Evolutionary conservation across 2,113 vertebrate genomes (phyloP).

Genomic region (Baryphthengus martii): DNA sequence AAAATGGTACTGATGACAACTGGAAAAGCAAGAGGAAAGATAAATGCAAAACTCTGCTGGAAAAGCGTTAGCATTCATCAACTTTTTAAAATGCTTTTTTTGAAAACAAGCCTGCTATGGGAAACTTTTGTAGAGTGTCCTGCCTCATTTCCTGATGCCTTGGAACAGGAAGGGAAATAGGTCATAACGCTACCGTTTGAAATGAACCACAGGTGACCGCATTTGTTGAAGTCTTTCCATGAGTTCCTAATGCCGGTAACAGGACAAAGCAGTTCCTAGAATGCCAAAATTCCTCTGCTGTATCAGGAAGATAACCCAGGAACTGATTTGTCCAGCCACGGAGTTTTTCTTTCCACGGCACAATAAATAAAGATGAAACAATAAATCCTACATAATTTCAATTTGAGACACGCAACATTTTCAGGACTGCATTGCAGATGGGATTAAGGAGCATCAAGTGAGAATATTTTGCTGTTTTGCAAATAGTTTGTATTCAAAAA

Average conservation of each 20-base stretch:
- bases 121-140: constrained; percentile 5
- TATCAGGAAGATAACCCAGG: background rate
- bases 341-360: background rate
- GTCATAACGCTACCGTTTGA: background rate
- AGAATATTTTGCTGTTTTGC: background rate
- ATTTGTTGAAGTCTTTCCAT: background rate
- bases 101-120: background rate
- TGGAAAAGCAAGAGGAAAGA: background rate
- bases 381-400: background rate
- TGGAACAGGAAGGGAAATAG: constrained; percentile 53
- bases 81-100: background rate
- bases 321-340: background rate
- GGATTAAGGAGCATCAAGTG: background rate
- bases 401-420: background rate
- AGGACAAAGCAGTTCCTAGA: constrained; percentile 35
- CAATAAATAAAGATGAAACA: background rate
- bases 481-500: background rate
- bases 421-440: fast-evolving
- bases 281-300: background rate
- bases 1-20: background rate
- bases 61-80: background rate
- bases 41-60: background rate
- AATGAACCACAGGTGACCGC: background rate
- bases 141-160: constrained; percentile 27
- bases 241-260: background rate